These are phyloP conservation scores for Cataglyphis livida DNA, from an alignment of 2,888 invertebrate genomes.

Conservation along the genomic window DNA sequence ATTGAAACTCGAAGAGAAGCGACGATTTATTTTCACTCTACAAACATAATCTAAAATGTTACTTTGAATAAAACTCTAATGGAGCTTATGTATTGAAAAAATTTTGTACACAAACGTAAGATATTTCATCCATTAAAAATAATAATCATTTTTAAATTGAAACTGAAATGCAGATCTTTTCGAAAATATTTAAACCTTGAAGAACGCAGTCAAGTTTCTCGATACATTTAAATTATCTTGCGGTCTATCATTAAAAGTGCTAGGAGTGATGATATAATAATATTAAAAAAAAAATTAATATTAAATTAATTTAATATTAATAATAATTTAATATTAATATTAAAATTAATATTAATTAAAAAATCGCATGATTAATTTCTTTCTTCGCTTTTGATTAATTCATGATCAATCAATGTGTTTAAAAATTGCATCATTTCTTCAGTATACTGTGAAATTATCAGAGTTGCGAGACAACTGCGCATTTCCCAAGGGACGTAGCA, in stretches of 20 bases:
- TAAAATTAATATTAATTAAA: neutral
- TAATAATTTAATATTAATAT: no score
- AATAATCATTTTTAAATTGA: neutral
- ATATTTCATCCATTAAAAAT: neutral
- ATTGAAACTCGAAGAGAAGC: neutral
- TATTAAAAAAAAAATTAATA: neutral
- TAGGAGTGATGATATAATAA: neutral
- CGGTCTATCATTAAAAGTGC: neutral
- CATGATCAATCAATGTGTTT: neutral
- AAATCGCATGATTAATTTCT: neutral
- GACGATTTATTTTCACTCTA: neutral
- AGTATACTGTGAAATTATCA: neutral
- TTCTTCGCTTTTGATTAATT: neutral
- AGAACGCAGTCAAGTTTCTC: neutral
- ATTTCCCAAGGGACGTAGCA: conserved; percentile 15
- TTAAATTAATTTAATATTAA: no score
- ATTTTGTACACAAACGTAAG: neutral
- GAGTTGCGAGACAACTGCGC: neutral
- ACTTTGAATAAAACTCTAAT: neutral
- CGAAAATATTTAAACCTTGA: neutral
- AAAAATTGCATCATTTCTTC: conserved; percentile 1
- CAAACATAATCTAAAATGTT: conserved; percentile 1
- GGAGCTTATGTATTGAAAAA: neutral
- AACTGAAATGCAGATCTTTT: neutral
- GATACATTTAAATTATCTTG: neutral